A percentile compares a stretch with the other conserved stretches of the same genome.
Evolutionary conservation across 2,888 invertebrate genomes (phyloP).

Genomic region (Coremacera marginata): DNA sequence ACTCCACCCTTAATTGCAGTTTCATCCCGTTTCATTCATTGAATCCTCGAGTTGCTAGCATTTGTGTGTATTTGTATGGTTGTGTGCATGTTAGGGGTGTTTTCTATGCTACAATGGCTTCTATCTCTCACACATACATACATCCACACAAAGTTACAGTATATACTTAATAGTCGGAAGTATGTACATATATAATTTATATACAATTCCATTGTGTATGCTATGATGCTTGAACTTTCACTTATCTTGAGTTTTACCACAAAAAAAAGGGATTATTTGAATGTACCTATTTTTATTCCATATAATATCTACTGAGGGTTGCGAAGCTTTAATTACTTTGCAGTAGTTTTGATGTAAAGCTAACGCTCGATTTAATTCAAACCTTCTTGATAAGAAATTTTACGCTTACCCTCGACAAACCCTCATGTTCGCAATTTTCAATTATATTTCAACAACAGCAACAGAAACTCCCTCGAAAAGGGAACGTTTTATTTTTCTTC

Average conservation of each 20-base stretch:
- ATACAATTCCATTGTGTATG: conserved; percentile 6
- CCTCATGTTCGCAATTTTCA: conserved; percentile 58
- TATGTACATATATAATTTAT: conserved; percentile 23
- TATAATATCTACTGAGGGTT: conserved; percentile 3
- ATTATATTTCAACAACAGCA: conserved; percentile 51
- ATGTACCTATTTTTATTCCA: not conserved
- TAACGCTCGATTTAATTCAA: not conserved
- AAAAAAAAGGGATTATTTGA: not conserved
- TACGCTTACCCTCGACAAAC: conserved; percentile 66
- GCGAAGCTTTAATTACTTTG: conserved; percentile 23
- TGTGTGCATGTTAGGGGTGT: conserved; percentile 54
- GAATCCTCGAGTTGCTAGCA: conserved; percentile 50
- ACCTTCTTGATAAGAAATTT: conserved; percentile 63
- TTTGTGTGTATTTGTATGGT: conserved; percentile 39
- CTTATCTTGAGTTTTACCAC: not conserved
- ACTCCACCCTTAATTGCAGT: conserved; percentile 40
- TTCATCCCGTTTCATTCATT: conserved; percentile 55
- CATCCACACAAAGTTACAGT: conserved; percentile 32
- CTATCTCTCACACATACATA: conserved; percentile 49
- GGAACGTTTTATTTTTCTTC: conserved; percentile 30
- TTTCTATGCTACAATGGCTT: conserved; percentile 59
- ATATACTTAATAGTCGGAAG: conserved; percentile 23
- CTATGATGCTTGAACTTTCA: not conserved
- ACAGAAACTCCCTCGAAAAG: conserved; percentile 34
- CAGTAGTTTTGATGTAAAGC: not conserved